phyloP scores from a whole-genome alignment of 2,797 vertebrate genomes.

The Typhlichthys subterraneus region DNA sequence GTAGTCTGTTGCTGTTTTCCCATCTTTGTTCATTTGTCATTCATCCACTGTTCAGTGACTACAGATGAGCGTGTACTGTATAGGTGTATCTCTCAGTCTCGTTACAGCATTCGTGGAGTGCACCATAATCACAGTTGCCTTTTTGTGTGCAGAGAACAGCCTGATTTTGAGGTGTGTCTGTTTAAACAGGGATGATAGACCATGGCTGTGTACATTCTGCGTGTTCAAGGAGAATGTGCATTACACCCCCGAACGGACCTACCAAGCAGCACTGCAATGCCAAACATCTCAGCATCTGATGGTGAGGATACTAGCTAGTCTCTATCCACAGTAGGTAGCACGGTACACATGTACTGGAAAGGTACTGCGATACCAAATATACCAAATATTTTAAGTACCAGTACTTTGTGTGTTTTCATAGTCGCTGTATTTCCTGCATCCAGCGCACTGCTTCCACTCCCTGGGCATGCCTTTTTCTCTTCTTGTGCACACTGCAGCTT shows the following conservation, averaged over 20 bases:
- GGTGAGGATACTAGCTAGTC: constrained; percentile 46
- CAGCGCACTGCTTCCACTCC: no score
- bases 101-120: not conserved
- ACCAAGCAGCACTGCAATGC: constrained; percentile 14
- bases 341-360: no score
- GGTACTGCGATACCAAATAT: no score
- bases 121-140: not conserved
- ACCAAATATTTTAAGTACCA: no score
- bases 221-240: constrained; percentile 21
- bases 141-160: not conserved
- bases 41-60: no score
- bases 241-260: not conserved
- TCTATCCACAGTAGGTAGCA: not conserved
- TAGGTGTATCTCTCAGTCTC: no score
- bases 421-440: no score
- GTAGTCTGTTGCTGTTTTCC: not conserved
- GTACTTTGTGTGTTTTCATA: no score
- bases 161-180: constrained; percentile 23
- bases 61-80: no score
- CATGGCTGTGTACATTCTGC: constrained; percentile 74
- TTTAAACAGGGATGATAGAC: constrained; percentile 37
- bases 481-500: no score
- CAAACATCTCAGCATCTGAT: constrained; percentile 37
- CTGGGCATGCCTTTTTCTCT: no score
- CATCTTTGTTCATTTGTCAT: no score